phyloP scores from a whole-genome alignment of 2,888 invertebrate genomes.

The Thecocarcelia acutangulata region DNA sequence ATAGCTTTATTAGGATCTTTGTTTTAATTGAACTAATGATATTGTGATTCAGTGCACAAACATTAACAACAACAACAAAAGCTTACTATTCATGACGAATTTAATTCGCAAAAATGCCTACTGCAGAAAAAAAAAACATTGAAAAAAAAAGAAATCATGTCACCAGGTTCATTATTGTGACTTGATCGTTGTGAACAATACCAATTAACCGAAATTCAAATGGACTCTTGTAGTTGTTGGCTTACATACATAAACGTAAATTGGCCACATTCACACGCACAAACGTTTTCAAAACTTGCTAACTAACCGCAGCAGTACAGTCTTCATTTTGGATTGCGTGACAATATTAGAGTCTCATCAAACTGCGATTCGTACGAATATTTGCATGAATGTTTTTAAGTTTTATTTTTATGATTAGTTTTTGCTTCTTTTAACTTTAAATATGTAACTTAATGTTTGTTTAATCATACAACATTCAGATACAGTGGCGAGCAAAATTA shows the following conservation, averaged over 20 bases:
- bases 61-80: background rate
- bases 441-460: background rate
- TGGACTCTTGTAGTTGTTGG: constrained; percentile 1
- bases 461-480: constrained; percentile 3
- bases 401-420: background rate
- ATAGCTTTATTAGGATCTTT: no score
- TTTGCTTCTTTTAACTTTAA: background rate
- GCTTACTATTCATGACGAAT: constrained; percentile 27
- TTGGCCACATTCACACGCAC: constrained; percentile 39
- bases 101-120: constrained; percentile 17
- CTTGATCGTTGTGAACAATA: constrained; percentile 58
- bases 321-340: constrained; percentile 59
- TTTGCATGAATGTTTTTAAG: constrained; percentile 25
- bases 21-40: no score
- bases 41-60: no score
- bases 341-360: constrained; percentile 64
- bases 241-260: constrained; percentile 9
- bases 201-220: constrained; percentile 62
- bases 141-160: constrained; percentile 52
- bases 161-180: constrained; percentile 59
- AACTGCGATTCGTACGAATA: constrained; percentile 38
- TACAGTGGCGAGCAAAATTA: background rate
- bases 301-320: background rate
- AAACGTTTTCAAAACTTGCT: background rate
- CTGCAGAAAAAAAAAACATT: background rate